Conservation (phyloP, 2,797 vertebrate genomes). For the Pseudocheirus occidentalis region DNA sequence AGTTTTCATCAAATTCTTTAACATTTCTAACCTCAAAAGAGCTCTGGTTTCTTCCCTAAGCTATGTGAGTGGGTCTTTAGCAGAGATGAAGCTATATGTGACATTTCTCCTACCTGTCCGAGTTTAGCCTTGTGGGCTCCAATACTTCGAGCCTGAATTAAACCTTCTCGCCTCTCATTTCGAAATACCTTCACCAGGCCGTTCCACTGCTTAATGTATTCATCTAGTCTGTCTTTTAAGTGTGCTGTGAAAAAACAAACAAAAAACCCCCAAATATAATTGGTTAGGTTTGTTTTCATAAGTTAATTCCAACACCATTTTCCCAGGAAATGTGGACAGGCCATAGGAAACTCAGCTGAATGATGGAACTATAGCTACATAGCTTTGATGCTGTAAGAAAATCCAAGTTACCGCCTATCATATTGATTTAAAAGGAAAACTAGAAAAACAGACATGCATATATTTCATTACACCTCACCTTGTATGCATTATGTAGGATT, state of each 20-base stretch:
- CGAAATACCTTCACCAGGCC: constrained; percentile 97
- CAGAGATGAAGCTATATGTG: background rate
- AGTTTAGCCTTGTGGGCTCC: constrained; percentile 94
- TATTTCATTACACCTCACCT: constrained; percentile 30
- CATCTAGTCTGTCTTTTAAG: constrained; percentile 94
- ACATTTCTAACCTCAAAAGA: background rate
- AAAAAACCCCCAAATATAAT: constrained; percentile 40
- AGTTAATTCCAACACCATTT: constrained; percentile 42
- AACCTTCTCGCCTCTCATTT: constrained; percentile 97
- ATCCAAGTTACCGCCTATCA: background rate
- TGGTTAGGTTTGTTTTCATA: constrained; percentile 38
- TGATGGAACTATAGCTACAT: background rate
- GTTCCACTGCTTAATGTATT: constrained; percentile 97
- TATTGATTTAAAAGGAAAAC: background rate
- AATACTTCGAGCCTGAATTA: constrained; percentile 98
- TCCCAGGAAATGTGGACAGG: constrained; percentile 31
- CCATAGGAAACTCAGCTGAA: background rate
- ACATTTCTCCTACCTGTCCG: constrained; percentile 87
- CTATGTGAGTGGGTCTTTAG: background rate
- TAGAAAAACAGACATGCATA: background rate
- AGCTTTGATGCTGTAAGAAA: background rate
- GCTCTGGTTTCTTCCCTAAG: background rate
- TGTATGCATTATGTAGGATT: constrained; percentile 20
- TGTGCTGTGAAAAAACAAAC: constrained; percentile 87
- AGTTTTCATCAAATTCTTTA: background rate